Percentiles rank a stretch among this genome's conserved stretches.
phyloP scores from a whole-genome alignment of 2,113 vertebrate species.

The Melanocharis versteri region DNA sequence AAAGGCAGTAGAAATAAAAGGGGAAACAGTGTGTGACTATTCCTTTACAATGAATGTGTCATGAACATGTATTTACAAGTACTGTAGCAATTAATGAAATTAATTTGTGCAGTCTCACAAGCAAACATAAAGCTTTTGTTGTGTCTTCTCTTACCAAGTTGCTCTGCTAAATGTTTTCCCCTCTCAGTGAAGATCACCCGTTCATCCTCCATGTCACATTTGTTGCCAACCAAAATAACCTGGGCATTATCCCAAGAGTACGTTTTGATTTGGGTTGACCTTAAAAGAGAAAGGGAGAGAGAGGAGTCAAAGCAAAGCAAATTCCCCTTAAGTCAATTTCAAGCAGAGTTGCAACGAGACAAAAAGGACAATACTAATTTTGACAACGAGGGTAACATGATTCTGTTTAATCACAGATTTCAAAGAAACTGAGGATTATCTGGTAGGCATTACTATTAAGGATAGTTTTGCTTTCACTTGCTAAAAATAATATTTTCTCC shows the following conservation, averaged over 20 bases:
- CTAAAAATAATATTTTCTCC: not conserved
- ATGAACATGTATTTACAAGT: not conserved
- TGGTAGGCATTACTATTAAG: not conserved
- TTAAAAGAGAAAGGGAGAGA: constrained; percentile 56
- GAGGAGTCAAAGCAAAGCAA: constrained; percentile 16
- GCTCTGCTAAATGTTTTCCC: constrained; percentile 91
- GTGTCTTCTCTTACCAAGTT: constrained; percentile 83
- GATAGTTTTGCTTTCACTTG: not conserved
- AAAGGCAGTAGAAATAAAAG: not conserved
- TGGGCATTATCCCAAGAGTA: constrained; percentile 99
- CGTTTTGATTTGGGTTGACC: constrained; percentile 98
- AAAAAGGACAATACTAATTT: not conserved
- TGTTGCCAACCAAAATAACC: constrained; percentile 94
- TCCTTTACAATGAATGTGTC: not conserved
- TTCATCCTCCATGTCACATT: constrained; percentile 98
- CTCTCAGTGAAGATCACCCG: constrained; percentile 88
- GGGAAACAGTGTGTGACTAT: not conserved
- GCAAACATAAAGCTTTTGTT: not conserved
- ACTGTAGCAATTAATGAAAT: not conserved
- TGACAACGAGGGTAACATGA: constrained; percentile 9
- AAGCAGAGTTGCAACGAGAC: not conserved
- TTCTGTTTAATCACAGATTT: not conserved
- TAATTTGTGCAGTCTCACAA: not conserved
- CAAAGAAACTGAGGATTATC: not conserved
- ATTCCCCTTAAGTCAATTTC: not conserved